phyloP scores from a whole-genome alignment of 2,113 vertebrate genomes.

The Smithornis capensis region DNA sequence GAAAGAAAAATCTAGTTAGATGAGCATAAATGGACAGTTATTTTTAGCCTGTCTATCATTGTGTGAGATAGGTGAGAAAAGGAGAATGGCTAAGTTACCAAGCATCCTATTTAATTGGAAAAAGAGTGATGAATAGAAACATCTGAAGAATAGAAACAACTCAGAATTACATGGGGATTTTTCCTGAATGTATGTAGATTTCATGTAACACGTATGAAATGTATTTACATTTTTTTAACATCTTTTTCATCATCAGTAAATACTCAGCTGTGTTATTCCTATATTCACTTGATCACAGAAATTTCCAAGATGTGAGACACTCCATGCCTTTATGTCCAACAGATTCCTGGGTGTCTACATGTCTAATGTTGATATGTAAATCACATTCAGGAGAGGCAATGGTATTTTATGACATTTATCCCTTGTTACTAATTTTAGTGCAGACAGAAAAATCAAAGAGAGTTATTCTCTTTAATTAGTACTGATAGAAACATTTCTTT shows the following conservation, averaged over 20 bases:
- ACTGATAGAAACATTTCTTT: not conserved
- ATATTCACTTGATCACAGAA: not conserved
- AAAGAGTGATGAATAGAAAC: not conserved
- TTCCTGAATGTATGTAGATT: not conserved
- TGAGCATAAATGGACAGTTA: not conserved
- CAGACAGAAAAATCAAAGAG: not conserved
- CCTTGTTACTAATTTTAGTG: not conserved
- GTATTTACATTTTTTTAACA: not conserved
- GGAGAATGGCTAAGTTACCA: not conserved
- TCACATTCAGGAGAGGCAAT: not conserved
- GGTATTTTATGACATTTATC: not conserved
- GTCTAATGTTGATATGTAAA: not conserved
- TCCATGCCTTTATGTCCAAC: not conserved
- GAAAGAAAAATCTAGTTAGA: not conserved
- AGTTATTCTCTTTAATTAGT: not conserved
- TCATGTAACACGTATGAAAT: not conserved
- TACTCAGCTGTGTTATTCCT: not conserved
- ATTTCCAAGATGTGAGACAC: not conserved
- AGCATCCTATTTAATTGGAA: not conserved
- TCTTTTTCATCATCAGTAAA: not conserved
- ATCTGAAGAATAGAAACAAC: not conserved
- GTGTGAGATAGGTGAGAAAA: not conserved
- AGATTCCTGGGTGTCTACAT: not conserved
- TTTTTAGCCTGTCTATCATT: not conserved
- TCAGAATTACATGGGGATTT: not conserved